phyloP scores from a whole-genome alignment of 2,797 vertebrate genomes.

The Erpetoichthys calabaricus region DNA sequence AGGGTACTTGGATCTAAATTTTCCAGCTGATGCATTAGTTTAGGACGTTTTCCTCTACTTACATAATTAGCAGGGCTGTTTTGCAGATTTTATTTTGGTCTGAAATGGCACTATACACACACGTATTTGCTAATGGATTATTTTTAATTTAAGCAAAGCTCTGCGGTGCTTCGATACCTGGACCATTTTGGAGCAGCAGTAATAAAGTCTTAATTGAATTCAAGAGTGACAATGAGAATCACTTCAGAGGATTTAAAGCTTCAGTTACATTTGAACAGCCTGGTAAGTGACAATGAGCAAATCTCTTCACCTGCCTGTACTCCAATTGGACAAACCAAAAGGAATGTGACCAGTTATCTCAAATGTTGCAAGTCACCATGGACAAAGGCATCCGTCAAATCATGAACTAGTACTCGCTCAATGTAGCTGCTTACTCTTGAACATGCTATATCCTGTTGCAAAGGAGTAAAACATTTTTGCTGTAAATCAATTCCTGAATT shows the following conservation, averaged over 20 bases:
- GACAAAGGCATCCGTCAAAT: too few species aligned
- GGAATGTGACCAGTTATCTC: too few species aligned
- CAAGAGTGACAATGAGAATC: conserved; percentile 18
- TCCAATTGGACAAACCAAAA: background rate
- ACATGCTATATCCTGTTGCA: too few species aligned
- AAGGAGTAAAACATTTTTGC: too few species aligned
- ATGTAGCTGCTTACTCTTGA: too few species aligned
- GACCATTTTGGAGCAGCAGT: conserved; percentile 9
- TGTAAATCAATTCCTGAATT: too few species aligned
- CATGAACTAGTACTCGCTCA: too few species aligned
- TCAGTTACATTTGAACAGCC: conserved; percentile 11
- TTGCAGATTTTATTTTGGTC: background rate
- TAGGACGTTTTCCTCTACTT: conserved; percentile 2
- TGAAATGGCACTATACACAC: background rate
- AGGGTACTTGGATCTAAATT: background rate
- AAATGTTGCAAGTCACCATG: too few species aligned
- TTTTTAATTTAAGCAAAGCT: conserved; percentile 9
- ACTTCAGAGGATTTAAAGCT: conserved; percentile 18
- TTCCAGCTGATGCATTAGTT: background rate
- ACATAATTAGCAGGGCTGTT: conserved; percentile 1
- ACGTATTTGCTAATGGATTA: background rate
- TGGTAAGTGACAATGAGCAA: conserved; percentile 6
- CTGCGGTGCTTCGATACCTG: conserved; percentile 14
- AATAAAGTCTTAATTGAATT: conserved; percentile 15
- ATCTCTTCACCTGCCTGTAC: background rate